These are phyloP conservation scores for Pomatorhinus ruficollis DNA, from an alignment of 2,113 vertebrate genomes.

Conservation along the genomic window DNA sequence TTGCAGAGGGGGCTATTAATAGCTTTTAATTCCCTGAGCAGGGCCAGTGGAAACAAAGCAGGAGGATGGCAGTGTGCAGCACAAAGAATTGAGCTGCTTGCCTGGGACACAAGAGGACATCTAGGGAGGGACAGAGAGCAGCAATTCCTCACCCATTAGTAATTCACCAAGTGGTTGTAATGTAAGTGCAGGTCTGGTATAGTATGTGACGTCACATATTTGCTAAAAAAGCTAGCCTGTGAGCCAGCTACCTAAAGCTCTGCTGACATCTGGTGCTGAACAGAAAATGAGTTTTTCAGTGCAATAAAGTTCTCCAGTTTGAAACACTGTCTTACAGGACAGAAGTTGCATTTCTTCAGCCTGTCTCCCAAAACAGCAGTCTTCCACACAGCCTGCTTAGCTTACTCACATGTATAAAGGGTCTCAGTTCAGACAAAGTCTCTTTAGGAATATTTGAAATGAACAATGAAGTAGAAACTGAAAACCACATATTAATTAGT, in stretches of 20 bases:
- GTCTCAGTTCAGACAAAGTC: neutral
- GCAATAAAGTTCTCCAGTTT: neutral
- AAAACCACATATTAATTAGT: neutral
- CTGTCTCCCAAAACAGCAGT: neutral
- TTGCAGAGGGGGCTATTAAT: neutral
- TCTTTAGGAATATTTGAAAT: neutral
- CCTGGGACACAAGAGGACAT: neutral
- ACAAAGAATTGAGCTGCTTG: neutral
- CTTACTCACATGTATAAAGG: neutral
- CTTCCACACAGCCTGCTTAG: neutral
- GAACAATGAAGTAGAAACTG: neutral
- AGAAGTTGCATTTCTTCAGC: neutral
- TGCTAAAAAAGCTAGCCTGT: neutral
- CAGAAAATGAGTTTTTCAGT: neutral
- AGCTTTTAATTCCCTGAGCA: neutral
- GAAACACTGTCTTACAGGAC: neutral
- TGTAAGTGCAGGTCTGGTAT: neutral
- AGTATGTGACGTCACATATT: fast-evolving
- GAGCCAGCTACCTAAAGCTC: neutral
- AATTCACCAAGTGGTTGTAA: neutral
- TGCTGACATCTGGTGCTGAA: constrained; percentile 33
- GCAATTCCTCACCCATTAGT: neutral
- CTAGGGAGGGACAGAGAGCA: neutral
- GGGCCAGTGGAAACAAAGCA: neutral
- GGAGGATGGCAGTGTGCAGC: neutral